These are phyloP conservation scores for Nasonia longicornis DNA, from an alignment of 1,140 invertebrate genomes.

Conservation along the genomic window DNA sequence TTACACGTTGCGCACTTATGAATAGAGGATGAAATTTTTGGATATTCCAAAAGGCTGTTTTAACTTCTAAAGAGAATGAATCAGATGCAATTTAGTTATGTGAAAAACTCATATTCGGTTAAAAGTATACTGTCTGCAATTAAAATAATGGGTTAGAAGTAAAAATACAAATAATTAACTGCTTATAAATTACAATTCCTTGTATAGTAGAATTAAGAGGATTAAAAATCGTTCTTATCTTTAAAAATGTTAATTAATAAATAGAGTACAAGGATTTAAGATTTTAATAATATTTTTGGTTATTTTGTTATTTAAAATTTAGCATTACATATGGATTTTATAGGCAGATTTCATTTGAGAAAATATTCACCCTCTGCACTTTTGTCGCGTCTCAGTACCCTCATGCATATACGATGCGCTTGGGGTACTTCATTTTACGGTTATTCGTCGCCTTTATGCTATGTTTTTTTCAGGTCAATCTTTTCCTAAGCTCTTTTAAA, in stretches of 20 bases:
- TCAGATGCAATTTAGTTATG: not conserved
- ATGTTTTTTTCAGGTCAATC: not conserved
- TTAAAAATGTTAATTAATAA: too few species aligned
- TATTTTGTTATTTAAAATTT: not conserved
- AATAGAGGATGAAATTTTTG: not conserved
- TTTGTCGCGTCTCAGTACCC: not conserved
- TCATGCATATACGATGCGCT: not conserved
- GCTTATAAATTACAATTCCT: too few species aligned
- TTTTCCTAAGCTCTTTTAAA: constrained; percentile 6
- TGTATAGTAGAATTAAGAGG: too few species aligned
- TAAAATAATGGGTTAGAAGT: not conserved
- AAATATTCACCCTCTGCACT: not conserved
- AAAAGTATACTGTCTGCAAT: not conserved
- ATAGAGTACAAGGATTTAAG: too few species aligned
- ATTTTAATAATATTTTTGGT: too few species aligned
- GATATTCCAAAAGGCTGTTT: not conserved
- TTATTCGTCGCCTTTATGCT: not conserved
- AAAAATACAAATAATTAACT: too few species aligned
- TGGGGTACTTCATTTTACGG: not conserved
- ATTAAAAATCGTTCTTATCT: too few species aligned
- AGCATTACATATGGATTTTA: not conserved
- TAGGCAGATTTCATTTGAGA: not conserved
- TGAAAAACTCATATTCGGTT: not conserved
- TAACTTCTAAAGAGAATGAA: not conserved
- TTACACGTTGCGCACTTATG: not conserved